A percentile compares a stretch with the other conserved stretches of the same genome.
Conservation (phyloP, 1,140 invertebrate genomes). For the Brachionus plicatilis region DNA sequence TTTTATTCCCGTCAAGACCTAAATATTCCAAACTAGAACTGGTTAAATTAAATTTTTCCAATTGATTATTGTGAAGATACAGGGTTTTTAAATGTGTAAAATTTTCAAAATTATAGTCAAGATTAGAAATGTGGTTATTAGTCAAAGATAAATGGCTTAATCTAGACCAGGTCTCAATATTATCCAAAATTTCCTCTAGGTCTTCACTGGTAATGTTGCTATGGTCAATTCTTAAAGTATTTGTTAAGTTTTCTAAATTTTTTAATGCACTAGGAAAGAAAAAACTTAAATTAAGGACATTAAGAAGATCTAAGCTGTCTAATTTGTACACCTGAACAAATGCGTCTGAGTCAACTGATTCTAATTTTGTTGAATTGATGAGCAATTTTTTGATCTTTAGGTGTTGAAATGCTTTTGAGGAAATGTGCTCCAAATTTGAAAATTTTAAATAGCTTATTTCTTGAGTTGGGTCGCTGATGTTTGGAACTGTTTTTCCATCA, state of each 20-base stretch:
- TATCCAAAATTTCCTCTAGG: background rate
- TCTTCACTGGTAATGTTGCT: background rate
- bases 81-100: background rate
- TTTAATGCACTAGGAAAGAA: background rate
- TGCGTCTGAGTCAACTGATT: background rate
- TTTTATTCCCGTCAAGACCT: background rate
- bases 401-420: background rate
- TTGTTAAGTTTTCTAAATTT: background rate
- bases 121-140: background rate
- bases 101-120: background rate
- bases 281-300: background rate
- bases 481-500: background rate
- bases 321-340: background rate
- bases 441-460: background rate
- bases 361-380: background rate
- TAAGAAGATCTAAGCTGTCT: background rate
- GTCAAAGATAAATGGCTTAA: background rate
- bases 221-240: background rate
- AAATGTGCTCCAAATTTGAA: background rate
- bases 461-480: background rate
- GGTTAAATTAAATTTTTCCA: background rate
- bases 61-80: background rate
- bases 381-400: background rate
- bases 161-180: background rate
- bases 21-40: background rate